A percentile compares a stretch with the other conserved stretches of the same genome.
Conservation (phyloP, 2,888 invertebrate species). For the Euclidia mi region DNA sequence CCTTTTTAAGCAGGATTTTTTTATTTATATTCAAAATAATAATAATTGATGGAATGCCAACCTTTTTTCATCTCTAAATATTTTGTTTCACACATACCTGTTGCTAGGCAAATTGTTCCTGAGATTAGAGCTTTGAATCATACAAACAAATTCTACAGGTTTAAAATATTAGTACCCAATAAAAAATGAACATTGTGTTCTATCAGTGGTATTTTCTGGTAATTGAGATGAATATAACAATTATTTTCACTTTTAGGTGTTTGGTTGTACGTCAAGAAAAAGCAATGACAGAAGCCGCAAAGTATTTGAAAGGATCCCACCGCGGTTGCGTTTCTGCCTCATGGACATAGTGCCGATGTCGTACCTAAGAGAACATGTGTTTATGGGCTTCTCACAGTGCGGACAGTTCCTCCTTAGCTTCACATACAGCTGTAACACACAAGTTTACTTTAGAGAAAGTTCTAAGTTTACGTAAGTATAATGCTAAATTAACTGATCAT, state of each 20-base stretch:
- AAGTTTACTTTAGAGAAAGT: constrained; percentile 89
- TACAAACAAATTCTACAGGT: too few species aligned
- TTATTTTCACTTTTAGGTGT: constrained; percentile 74
- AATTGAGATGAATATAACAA: background rate
- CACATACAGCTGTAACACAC: constrained; percentile 90
- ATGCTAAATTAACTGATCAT: background rate
- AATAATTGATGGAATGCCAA: too few species aligned
- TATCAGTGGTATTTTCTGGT: too few species aligned
- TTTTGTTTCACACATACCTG: too few species aligned
- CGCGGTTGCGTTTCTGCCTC: constrained; percentile 90
- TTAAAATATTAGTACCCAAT: too few species aligned
- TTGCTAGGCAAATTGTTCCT: too few species aligned
- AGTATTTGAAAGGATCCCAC: constrained; percentile 89
- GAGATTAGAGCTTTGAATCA: too few species aligned
- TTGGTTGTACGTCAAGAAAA: constrained; percentile 86
- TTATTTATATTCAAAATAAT: too few species aligned
- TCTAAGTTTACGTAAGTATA: constrained; percentile 82
- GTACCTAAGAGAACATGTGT: constrained; percentile 94
- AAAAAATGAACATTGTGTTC: too few species aligned
- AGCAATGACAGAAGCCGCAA: constrained; percentile 80
- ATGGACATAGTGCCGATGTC: constrained; percentile 91
- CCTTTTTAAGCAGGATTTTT: too few species aligned
- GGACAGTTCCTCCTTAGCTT: constrained; percentile 98
- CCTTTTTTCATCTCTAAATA: too few species aligned
- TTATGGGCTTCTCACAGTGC: constrained; percentile 98